Conservation (phyloP, 2,888 invertebrate species). For the Pristionchus mayeri region DNA sequence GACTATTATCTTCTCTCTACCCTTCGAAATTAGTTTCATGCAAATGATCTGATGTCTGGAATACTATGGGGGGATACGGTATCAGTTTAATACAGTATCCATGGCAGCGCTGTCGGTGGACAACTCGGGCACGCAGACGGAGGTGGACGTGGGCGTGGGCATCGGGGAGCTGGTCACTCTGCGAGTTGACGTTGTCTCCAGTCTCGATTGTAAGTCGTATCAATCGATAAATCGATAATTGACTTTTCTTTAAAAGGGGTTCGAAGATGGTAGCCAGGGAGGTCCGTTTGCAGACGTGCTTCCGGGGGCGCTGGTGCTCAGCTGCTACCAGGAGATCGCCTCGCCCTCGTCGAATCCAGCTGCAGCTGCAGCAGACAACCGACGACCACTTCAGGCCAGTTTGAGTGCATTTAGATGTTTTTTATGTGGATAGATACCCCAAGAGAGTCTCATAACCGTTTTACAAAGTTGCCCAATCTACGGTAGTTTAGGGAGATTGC, state of each 20-base stretch:
- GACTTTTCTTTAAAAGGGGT: no score
- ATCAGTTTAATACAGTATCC: not conserved
- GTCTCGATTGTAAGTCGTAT: constrained; percentile 64
- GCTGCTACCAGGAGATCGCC: constrained; percentile 41
- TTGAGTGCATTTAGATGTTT: no score
- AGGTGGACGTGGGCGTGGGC: constrained; percentile 57
- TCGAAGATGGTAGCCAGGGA: no score
- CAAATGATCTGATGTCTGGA: no score
- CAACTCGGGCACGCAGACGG: not conserved
- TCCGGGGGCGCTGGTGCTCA: not conserved
- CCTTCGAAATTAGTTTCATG: no score
- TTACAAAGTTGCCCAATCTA: no score
- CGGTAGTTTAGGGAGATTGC: no score
- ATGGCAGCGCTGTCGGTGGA: constrained; percentile 66
- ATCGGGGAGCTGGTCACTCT: constrained; percentile 69
- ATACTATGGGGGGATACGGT: no score
- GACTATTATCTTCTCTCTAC: no score
- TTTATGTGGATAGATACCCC: no score
- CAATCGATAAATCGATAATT: no score
- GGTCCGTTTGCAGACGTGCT: constrained; percentile 1
- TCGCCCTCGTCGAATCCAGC: constrained; percentile 14
- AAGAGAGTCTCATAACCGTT: no score
- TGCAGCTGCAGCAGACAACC: not conserved
- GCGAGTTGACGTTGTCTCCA: constrained; percentile 66
- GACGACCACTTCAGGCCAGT: not conserved